Percentiles rank a stretch among this genome's conserved stretches.
These are phyloP conservation scores for Ophiothrix spiculata DNA, from an alignment of 35 echinoderm and acorn worm genomes.

Conservation along the genomic window DNA sequence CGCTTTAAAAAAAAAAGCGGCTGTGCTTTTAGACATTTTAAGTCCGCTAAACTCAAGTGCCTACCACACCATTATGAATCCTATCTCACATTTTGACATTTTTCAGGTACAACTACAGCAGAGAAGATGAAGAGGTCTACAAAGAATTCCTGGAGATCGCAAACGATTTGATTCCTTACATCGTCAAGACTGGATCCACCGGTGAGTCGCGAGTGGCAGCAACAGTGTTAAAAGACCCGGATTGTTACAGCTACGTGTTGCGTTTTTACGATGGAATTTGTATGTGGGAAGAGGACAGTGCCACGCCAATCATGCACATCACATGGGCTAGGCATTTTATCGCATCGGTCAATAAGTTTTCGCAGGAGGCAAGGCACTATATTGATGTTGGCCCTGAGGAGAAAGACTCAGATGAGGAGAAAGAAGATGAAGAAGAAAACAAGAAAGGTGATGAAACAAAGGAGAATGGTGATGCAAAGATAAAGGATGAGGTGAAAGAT, in stretches of 20 bases:
- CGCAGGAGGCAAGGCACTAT: constrained; percentile 41
- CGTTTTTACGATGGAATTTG: constrained; percentile 96
- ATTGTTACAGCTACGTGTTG: constrained; percentile 70
- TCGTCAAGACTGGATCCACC: constrained; percentile 71
- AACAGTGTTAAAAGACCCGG: constrained; percentile 55
- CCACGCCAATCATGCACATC: constrained; percentile 92
- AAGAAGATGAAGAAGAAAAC: constrained; percentile 37
- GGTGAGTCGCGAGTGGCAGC: constrained; percentile 32
- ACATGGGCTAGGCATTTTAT: constrained; percentile 97
- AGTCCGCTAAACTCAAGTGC: too few relatives aligned
- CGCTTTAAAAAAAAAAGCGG: too few relatives aligned
- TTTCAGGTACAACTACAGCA: constrained; percentile 88
- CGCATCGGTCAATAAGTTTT: constrained; percentile 87
- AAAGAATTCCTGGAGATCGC: constrained; percentile 99
- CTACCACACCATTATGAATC: too few relatives aligned
- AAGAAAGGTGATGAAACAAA: constrained; percentile 14
- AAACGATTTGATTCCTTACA: constrained; percentile 84
- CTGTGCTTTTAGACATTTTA: too few relatives aligned
- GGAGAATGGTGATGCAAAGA: constrained; percentile 19
- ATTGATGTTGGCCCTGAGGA: constrained; percentile 66
- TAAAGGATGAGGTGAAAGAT: constrained; percentile 52
- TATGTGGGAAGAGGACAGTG: constrained; percentile 90
- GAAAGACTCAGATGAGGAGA: constrained; percentile 38
- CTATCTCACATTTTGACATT: constrained; percentile 17
- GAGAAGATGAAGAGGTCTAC: constrained; percentile 99